These are phyloP conservation scores for Archivesica marissinica DNA, from an alignment of 1,140 invertebrate genomes.

Conservation along the genomic window DNA sequence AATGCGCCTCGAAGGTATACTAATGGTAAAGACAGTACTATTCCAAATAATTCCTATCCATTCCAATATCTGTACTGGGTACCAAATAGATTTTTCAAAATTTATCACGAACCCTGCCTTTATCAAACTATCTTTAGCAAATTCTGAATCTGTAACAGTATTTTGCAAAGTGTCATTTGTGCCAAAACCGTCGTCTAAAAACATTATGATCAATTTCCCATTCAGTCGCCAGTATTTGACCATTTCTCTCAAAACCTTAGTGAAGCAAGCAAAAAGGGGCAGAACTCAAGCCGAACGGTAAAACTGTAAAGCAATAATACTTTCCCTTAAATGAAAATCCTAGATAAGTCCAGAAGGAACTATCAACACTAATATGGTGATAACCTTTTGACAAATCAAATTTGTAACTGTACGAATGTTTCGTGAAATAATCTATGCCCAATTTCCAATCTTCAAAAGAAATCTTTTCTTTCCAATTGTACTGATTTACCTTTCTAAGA, in stretches of 20 bases:
- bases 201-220: not conserved
- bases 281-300: not conserved
- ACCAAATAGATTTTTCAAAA: conserved; percentile 21
- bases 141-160: not conserved
- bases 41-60: conserved; percentile 29
- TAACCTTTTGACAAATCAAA: too few relatives aligned
- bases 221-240: not conserved
- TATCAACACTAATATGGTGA: too few relatives aligned
- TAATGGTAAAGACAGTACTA: not conserved
- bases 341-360: too few relatives aligned
- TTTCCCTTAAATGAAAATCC: too few relatives aligned
- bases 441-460: too few relatives aligned
- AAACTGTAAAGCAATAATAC: too few relatives aligned
- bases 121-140: not conserved
- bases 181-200: conserved; percentile 13
- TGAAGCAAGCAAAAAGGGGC: not conserved
- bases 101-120: conserved; percentile 16
- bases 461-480: too few relatives aligned
- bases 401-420: too few relatives aligned
- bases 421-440: too few relatives aligned
- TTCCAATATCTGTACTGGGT: not conserved
- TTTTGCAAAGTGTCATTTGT: not conserved
- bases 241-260: not conserved
- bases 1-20: not conserved
- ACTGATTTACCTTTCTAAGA: too few relatives aligned